Conservation (phyloP, 2,888 invertebrate genomes). For the Phasia obesa region DNA sequence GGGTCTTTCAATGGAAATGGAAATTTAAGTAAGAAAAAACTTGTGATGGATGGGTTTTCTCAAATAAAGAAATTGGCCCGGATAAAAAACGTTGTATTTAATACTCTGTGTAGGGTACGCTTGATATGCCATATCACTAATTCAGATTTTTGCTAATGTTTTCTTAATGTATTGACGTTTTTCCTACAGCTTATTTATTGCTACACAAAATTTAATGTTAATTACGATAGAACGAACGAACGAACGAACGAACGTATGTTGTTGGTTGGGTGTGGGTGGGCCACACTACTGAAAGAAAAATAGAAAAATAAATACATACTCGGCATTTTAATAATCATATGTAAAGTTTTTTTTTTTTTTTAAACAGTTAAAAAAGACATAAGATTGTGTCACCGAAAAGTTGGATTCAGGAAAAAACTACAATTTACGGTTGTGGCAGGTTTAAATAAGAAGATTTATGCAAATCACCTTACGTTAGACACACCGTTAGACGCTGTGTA, state of each 20-base stretch:
- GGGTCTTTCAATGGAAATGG: too few relatives aligned
- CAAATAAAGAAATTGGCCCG: too few relatives aligned
- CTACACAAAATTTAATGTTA: conserved; percentile 62
- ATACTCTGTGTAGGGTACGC: not conserved
- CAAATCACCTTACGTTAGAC: conserved; percentile 38
- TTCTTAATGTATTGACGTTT: not conserved
- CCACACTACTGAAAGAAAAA: conserved; percentile 17
- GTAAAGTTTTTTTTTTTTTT: not conserved
- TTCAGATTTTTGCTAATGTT: not conserved
- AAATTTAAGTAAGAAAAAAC: too few relatives aligned
- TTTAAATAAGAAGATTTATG: conserved; percentile 59
- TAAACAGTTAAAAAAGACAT: conserved; percentile 22
- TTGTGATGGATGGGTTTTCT: too few relatives aligned
- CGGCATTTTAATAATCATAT: not conserved
- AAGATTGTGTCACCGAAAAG: conserved; percentile 7
- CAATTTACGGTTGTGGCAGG: conserved; percentile 56
- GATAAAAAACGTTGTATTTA: too few relatives aligned
- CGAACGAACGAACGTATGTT: conserved; percentile 2
- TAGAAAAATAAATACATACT: not conserved
- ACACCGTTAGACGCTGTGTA: conserved; percentile 2
- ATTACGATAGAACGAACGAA: conserved; percentile 39
- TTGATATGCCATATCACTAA: not conserved
- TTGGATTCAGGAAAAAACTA: not conserved
- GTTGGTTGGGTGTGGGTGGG: conserved; percentile 65
- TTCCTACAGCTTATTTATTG: conserved; percentile 49